Conservation (phyloP, 2,888 invertebrate species). For the Cephus runcator region DNA sequence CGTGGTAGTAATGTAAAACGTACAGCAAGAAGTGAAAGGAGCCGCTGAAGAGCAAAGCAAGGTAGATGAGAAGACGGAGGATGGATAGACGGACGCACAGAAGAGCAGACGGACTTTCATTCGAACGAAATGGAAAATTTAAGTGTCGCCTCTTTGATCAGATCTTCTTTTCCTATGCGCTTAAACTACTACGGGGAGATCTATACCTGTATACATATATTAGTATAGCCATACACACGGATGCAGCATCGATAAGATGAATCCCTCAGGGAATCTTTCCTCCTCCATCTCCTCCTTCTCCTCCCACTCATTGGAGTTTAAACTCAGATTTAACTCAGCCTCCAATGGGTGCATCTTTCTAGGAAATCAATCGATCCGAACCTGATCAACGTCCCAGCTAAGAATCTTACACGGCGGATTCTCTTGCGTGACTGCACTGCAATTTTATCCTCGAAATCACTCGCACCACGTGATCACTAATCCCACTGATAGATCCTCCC, state of each 20-base stretch:
- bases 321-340: neutral
- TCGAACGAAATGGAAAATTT: slow-evolving; percentile 57
- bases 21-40: neutral
- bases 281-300: neutral
- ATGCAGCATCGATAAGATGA: neutral
- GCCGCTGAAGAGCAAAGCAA: neutral
- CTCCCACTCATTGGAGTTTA: neutral
- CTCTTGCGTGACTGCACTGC: neutral
- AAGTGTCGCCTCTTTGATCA: slow-evolving; percentile 53
- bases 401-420: neutral
- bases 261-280: neutral
- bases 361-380: neutral
- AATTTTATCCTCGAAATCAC: neutral
- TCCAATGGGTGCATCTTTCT: neutral
- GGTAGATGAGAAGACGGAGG: slow-evolving; percentile 4
- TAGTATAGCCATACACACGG: neutral
- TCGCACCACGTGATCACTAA: neutral
- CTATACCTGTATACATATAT: neutral
- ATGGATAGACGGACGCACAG: slow-evolving; percentile 20
- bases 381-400: neutral
- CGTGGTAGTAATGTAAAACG: neutral
- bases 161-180: slow-evolving; percentile 34
- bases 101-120: slow-evolving; percentile 39
- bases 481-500: neutral
- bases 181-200: neutral